A percentile compares a stretch with the other conserved stretches of the same genome.
phyloP scores from a whole-genome alignment of 2,797 vertebrate genomes.

The Serranus cabrilla region DNA sequence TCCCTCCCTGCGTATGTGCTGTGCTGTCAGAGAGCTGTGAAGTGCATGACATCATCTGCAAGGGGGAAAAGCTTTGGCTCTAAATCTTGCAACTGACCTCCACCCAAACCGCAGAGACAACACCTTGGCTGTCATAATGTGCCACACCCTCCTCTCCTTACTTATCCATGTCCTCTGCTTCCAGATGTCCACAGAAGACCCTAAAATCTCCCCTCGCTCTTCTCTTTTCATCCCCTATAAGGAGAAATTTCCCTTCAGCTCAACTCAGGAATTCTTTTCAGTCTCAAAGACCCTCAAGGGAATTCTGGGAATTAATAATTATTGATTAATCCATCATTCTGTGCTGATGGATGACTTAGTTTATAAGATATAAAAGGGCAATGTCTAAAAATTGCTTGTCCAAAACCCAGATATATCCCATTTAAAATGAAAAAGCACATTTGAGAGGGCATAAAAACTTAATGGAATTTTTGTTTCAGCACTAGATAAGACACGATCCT shows the following conservation, averaged over 20 bases:
- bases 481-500: background rate
- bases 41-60: conserved; percentile 63
- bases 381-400: too few species aligned
- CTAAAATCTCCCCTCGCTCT: conserved; percentile 11
- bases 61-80: conserved; percentile 32
- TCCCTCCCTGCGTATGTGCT: conserved; percentile 52
- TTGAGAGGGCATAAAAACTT: too few species aligned
- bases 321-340: too few species aligned
- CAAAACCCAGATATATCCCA: too few species aligned
- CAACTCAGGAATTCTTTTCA: conserved; percentile 27
- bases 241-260: conserved; percentile 21
- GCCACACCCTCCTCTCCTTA: conserved; percentile 51
- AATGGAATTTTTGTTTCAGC: background rate
- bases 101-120: conserved; percentile 78
- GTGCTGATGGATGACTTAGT: too few species aligned
- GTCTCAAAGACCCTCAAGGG: conserved; percentile 11
- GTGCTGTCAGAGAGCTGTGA: conserved; percentile 43
- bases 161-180: conserved; percentile 22
- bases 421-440: too few species aligned
- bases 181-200: conserved; percentile 65
- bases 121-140: conserved; percentile 66
- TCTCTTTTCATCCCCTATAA: background rate
- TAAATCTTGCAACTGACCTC: conserved; percentile 59
- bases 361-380: too few species aligned
- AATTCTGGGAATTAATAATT: background rate